A percentile compares a stretch with the other conserved stretches of the same genome.
phyloP scores from a whole-genome alignment of 2,888 invertebrate genomes.

The Clitarchus hookeri region DNA sequence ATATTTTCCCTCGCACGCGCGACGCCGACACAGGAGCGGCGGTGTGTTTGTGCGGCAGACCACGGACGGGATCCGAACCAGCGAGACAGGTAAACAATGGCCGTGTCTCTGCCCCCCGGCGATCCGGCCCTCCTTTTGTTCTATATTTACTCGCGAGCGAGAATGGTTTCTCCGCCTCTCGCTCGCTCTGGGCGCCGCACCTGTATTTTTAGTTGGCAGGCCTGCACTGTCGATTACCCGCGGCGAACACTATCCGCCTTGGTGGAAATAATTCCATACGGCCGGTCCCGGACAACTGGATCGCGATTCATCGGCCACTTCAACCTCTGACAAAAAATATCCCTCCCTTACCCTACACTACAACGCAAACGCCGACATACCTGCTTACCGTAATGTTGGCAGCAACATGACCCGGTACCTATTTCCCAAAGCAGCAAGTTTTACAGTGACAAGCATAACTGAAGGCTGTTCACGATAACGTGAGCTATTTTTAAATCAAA shows the following conservation, averaged over 20 bases:
- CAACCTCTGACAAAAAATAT: too few species aligned
- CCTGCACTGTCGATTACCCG: background rate
- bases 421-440: too few species aligned
- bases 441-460: too few species aligned
- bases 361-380: too few species aligned
- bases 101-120: background rate
- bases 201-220: constrained; percentile 14
- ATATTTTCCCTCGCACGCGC: background rate
- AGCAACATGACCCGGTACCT: too few species aligned
- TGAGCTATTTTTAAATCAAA: too few species aligned
- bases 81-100: background rate
- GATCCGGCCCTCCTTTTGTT: background rate
- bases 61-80: background rate
- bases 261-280: background rate
- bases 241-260: background rate
- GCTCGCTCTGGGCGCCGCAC: background rate
- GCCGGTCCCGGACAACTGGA: too few species aligned
- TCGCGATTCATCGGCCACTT: too few species aligned
- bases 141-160: constrained; percentile 7
- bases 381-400: too few species aligned
- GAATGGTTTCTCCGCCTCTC: background rate
- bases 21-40: background rate
- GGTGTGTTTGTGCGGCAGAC: background rate
- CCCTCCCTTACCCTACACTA: too few species aligned
- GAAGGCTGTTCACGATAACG: too few species aligned